phyloP scores from a whole-genome alignment of 2,113 vertebrate species.

The Lamprologus tigripictilis region DNA sequence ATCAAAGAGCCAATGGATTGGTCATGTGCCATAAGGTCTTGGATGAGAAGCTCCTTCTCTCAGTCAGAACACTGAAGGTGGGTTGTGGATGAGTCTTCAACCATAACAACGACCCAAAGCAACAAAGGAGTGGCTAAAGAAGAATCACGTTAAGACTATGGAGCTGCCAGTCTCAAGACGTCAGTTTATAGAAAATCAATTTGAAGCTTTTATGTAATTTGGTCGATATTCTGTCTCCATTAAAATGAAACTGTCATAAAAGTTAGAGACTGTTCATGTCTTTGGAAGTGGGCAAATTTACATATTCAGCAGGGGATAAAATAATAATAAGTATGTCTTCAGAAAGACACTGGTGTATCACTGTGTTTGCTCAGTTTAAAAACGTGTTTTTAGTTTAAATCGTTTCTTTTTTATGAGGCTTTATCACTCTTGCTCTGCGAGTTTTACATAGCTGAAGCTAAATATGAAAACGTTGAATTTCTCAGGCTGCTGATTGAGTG shows the following conservation, averaged over 20 bases:
- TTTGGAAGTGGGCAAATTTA: background rate
- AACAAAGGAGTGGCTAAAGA: background rate
- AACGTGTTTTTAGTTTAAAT: background rate
- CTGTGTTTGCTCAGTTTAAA: background rate
- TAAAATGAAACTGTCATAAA: background rate
- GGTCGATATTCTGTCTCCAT: background rate
- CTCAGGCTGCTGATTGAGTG: background rate
- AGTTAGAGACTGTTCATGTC: background rate
- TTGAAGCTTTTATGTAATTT: background rate
- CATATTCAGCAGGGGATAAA: background rate
- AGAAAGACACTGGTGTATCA: background rate
- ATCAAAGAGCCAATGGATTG: background rate
- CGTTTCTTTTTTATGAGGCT: fast-evolving
- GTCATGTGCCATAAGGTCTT: background rate
- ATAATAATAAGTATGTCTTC: background rate
- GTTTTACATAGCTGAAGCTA: background rate
- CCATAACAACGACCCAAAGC: background rate
- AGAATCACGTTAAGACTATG: background rate
- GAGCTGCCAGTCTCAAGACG: background rate
- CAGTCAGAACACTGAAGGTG: background rate
- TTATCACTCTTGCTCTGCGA: background rate
- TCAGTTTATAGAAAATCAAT: background rate
- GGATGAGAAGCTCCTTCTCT: background rate
- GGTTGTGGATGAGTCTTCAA: background rate
- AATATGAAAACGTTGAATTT: background rate